Base-by-base conservation (phyloP, 1,140 invertebrate species). In the Microplitis demolitor region DNA sequence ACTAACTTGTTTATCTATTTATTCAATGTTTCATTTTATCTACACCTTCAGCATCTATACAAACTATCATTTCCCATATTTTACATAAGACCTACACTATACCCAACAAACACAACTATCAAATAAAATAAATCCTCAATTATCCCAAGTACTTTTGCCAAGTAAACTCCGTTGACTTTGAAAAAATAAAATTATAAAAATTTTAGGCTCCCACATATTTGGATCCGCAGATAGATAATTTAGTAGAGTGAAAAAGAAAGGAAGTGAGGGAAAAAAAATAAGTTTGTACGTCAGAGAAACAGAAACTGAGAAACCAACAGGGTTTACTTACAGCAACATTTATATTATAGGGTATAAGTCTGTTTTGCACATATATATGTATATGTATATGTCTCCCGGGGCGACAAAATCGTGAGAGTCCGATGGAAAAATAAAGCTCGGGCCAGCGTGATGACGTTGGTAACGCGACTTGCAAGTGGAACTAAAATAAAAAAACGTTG, bases 381-480 rank as follows among this genome's bases (percentile, higher is more conserved):
- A 39, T 39, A 4, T 39, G 31, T 16, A 54, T 34, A 13, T 54
- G 35, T 45, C 66, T 58, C 53, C 53, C 39, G 37, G n/a, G 39
- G 50, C 56, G 64, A 71, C 74, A 62, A 68, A 73, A 76, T 76
- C 74, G 74, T 76, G 74, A 73, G 74, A 76, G 33, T 72, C 66
- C 51, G 11, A 66, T 53, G 74, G 71, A 76, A 73, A 76, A 76
- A 76, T 70, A 73, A 73, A 73, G 62, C 62, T 61, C 66, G 31
- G 14, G 24, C 60, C 53, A 51, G 53, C 35, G 16, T 71, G 61
- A 76, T 70, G 74, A 71, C 71, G 70, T 66, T 45, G 31, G 39
- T 39, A 54, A 56, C 6, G 4, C 51, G 54, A 16, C 61, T 34
- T 64, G 69, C 31, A 56, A 34, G 14, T 58, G 45, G 45, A 24